phyloP scores from a whole-genome alignment of 1,140 invertebrate genomes.

The Dendroctonus valens region DNA sequence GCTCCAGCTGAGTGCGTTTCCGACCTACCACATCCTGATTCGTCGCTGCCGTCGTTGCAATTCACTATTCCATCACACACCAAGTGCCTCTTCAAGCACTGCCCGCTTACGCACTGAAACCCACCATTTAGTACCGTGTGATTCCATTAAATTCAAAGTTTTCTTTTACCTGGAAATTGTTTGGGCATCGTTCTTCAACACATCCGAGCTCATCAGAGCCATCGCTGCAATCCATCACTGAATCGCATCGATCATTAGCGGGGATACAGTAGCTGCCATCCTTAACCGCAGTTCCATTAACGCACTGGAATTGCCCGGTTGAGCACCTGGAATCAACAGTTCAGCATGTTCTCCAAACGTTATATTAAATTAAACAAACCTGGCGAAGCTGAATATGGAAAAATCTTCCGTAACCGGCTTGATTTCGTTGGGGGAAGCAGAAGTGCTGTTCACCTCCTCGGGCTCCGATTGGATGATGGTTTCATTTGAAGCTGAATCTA shows the following conservation, averaged over 20 bases:
- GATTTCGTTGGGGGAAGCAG: slow-evolving; percentile 24
- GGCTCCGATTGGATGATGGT: not conserved
- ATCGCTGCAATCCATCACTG: slow-evolving; percentile 62
- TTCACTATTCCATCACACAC: slow-evolving; percentile 73
- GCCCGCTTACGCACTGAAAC: slow-evolving; percentile 63
- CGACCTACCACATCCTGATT: slow-evolving; percentile 61
- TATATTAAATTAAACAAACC: slow-evolving; percentile 2
- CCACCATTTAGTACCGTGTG: slow-evolving; percentile 1
- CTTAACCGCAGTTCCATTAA: slow-evolving; percentile 58
- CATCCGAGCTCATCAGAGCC: slow-evolving; percentile 65
- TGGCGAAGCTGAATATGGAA: slow-evolving; percentile 48
- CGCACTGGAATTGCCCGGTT: slow-evolving; percentile 61
- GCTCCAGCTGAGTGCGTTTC: not conserved
- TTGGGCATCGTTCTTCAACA: slow-evolving; percentile 56
- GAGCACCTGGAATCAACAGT: slow-evolving; percentile 51
- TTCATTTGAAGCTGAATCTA: not conserved
- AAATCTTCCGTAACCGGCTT: slow-evolving; percentile 46
- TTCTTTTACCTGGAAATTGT: slow-evolving; percentile 56
- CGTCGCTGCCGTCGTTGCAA: slow-evolving; percentile 71
- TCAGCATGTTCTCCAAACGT: not conserved
- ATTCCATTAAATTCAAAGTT: slow-evolving; percentile 1
- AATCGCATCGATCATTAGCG: slow-evolving; percentile 59
- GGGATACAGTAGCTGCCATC: slow-evolving; percentile 60
- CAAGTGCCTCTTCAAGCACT: slow-evolving; percentile 67
- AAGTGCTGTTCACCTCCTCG: slow-evolving; percentile 7